phyloP scores from a whole-genome alignment of 1,140 invertebrate species.

The Drosophila bifasciata region DNA sequence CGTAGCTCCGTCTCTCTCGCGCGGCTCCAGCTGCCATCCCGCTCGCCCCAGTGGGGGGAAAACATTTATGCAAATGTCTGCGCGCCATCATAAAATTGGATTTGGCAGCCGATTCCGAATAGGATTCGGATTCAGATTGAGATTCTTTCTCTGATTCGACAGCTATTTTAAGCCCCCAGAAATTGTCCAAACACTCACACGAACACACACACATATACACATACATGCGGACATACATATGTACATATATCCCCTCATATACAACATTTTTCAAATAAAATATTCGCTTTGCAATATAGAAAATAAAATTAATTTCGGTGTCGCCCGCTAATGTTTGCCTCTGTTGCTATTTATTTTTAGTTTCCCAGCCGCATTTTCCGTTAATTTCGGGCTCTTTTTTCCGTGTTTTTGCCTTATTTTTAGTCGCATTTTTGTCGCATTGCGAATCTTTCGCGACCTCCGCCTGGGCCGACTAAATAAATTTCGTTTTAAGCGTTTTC shows the following conservation, averaged over 20 bases:
- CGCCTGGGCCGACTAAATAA: slow-evolving; percentile 76
- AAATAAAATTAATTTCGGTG: slow-evolving; percentile 68
- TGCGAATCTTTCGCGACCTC: slow-evolving; percentile 66
- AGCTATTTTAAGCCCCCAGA: slow-evolving; percentile 59
- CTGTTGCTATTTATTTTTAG: slow-evolving; percentile 70
- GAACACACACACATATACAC: no score
- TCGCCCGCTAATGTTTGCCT: slow-evolving; percentile 4
- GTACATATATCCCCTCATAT: no score
- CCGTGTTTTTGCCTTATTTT: slow-evolving; percentile 66
- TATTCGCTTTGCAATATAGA: slow-evolving; percentile 46
- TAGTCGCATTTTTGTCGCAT: slow-evolving; percentile 80
- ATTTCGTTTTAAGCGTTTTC: slow-evolving; percentile 80
- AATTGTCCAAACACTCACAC: slow-evolving; percentile 28
- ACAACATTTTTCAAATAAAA: slow-evolving; percentile 46
- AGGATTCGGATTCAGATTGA: slow-evolving; percentile 26
- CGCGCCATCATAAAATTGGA: slow-evolving; percentile 79
- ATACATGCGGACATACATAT: no score
- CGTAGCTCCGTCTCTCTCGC: slow-evolving; percentile 33
- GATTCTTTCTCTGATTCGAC: slow-evolving; percentile 32
- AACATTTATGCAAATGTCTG: slow-evolving; percentile 74
- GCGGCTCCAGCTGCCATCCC: slow-evolving; percentile 15
- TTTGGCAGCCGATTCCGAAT: slow-evolving; percentile 68
- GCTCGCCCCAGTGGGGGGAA: slow-evolving; percentile 18
- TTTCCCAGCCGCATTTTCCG: slow-evolving; percentile 27
- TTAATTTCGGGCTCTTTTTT: slow-evolving; percentile 4